A percentile compares a stretch with the other conserved stretches of the same genome.
These are phyloP conservation scores for Pristiophorus japonicus DNA, from an alignment of 2,113 vertebrate species.

Conservation along the genomic window DNA sequence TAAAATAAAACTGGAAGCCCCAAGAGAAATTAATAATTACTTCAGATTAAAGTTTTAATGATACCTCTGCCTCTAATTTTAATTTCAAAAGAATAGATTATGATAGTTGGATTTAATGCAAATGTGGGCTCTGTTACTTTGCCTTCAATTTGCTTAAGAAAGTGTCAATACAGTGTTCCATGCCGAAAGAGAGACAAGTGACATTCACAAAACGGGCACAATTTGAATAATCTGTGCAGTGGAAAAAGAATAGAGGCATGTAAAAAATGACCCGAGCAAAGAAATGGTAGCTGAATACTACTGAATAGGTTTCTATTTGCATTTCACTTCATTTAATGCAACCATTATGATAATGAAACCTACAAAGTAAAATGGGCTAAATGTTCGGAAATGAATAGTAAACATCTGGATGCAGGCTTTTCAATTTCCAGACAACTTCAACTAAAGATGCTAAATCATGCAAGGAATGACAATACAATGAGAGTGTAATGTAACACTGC, in stretches of 20 bases:
- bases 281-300: background rate
- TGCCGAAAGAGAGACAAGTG: background rate
- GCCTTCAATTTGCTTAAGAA: slow-evolving; percentile 6
- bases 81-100: slow-evolving; percentile 29
- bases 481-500: background rate
- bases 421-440: slow-evolving; percentile 10
- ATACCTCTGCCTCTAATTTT: slow-evolving; percentile 20
- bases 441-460: background rate
- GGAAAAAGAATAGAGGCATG: background rate
- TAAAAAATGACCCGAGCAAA: background rate
- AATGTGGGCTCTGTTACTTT: background rate
- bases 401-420: slow-evolving; percentile 2
- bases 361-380: background rate
- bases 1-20: slow-evolving; percentile 30
- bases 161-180: background rate
- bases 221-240: background rate
- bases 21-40: slow-evolving; percentile 7
- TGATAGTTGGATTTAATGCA: background rate
- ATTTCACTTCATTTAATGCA: background rate
- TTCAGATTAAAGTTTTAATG: slow-evolving; percentile 36
- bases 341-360: background rate
- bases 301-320: background rate
- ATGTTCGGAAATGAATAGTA: background rate
- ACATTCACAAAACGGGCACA: background rate
- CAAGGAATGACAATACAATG: background rate